A percentile compares a stretch with the other conserved stretches of the same genome.
Conservation (phyloP, 2,888 invertebrate species). For the Heliconius hortense region DNA sequence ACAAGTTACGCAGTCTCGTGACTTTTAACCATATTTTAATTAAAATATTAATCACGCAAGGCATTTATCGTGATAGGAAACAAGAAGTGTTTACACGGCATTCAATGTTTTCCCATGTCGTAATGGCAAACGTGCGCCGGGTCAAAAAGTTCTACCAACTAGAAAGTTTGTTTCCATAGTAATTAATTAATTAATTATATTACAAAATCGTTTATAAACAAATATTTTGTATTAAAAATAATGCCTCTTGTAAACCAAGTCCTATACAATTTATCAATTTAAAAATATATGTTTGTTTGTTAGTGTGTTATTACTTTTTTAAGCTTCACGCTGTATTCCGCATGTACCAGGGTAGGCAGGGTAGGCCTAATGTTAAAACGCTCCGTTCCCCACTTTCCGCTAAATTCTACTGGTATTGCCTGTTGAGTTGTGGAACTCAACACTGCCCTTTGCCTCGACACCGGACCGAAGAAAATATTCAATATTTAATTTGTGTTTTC, state of each 20-base stretch:
- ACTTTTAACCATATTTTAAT: slow-evolving; percentile 15
- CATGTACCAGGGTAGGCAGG: too few species aligned
- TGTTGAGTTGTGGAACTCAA: too few species aligned
- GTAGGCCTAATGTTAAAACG: too few species aligned
- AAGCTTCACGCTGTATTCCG: too few species aligned
- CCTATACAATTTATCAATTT: too few species aligned
- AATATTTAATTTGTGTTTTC: too few species aligned
- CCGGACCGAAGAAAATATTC: too few species aligned
- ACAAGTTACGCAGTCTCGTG: slow-evolving; percentile 18
- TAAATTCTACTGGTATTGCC: too few species aligned
- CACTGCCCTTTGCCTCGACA: too few species aligned
- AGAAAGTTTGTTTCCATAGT: slow-evolving; percentile 13
- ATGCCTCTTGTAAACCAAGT: background rate
- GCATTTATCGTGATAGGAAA: slow-evolving; percentile 20
- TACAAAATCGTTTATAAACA: background rate
- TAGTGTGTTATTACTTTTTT: too few species aligned
- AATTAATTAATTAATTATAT: background rate
- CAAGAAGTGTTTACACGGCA: slow-evolving; percentile 12
- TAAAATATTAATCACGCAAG: slow-evolving; percentile 22
- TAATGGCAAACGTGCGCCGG: slow-evolving; percentile 17
- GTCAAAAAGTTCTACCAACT: slow-evolving; percentile 19
- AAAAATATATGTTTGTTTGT: too few species aligned
- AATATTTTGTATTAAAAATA: background rate
- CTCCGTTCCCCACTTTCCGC: too few species aligned
- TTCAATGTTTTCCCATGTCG: slow-evolving; percentile 24